Conservation (phyloP, 2,888 invertebrate species). For the Gibbula magus region DNA sequence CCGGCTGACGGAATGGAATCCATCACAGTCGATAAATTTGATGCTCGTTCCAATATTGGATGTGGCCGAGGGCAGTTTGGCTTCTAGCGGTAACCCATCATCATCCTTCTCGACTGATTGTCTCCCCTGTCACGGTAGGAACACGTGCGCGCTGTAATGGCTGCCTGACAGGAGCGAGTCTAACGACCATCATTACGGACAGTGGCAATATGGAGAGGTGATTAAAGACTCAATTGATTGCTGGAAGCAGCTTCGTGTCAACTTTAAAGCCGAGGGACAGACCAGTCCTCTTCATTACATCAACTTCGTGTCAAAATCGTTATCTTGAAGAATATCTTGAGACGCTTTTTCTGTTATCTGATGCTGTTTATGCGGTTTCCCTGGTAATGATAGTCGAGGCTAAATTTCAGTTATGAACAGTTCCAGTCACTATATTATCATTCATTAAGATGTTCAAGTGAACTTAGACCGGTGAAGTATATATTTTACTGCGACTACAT, state of each 20-base stretch:
- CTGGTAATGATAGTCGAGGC: too few species aligned
- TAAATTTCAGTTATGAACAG: too few species aligned
- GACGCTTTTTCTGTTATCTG: too few species aligned
- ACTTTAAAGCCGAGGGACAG: too few species aligned
- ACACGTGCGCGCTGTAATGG: not conserved
- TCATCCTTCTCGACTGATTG: not conserved
- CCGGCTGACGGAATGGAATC: not conserved
- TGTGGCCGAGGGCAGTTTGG: not conserved
- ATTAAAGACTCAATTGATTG: constrained; percentile 3
- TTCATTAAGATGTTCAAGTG: too few species aligned
- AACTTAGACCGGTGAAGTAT: too few species aligned
- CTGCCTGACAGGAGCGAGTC: not conserved
- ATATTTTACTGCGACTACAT: too few species aligned
- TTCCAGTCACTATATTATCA: too few species aligned
- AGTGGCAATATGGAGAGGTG: not conserved
- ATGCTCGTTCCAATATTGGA: constrained; percentile 4
- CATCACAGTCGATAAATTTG: constrained; percentile 1
- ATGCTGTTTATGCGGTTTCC: too few species aligned
- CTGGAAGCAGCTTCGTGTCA: not conserved
- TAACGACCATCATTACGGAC: constrained; percentile 2
- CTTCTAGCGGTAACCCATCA: not conserved
- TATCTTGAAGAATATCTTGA: too few species aligned
- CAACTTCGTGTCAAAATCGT: too few species aligned
- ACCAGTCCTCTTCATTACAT: too few species aligned
- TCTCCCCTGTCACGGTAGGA: not conserved